Conservation (phyloP, 2,888 invertebrate genomes). For the Eupithecia inturbata region DNA sequence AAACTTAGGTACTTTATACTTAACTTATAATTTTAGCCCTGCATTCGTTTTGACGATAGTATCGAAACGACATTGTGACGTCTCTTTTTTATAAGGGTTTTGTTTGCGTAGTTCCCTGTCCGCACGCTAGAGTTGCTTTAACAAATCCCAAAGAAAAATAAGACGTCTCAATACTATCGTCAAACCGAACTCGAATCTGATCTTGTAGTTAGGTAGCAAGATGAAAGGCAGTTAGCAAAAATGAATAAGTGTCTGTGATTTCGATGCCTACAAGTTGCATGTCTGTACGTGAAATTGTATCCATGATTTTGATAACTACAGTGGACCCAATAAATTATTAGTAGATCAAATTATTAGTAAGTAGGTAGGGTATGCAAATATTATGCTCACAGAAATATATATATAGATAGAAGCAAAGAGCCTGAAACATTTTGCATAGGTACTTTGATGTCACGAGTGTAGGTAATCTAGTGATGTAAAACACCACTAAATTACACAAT, state of each 20-base stretch:
- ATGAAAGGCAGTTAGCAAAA: neutral
- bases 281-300: neutral
- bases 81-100: neutral
- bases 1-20: neutral
- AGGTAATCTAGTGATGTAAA: no score
- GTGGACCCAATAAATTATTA: no score
- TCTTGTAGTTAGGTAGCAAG: neutral
- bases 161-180: neutral
- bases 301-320: neutral
- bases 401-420: no score
- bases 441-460: no score
- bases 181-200: neutral
- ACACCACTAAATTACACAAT: no score
- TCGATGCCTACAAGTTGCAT: neutral
- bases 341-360: no score
- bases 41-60: neutral
- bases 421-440: no score
- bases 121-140: neutral
- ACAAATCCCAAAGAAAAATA: neutral
- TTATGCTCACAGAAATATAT: no score
- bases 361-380: neutral
- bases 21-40: neutral
- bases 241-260: neutral
- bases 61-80: neutral
- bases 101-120: neutral